phyloP scores from a whole-genome alignment of 2,888 invertebrate genomes.

The Pilophorus perplexus region DNA sequence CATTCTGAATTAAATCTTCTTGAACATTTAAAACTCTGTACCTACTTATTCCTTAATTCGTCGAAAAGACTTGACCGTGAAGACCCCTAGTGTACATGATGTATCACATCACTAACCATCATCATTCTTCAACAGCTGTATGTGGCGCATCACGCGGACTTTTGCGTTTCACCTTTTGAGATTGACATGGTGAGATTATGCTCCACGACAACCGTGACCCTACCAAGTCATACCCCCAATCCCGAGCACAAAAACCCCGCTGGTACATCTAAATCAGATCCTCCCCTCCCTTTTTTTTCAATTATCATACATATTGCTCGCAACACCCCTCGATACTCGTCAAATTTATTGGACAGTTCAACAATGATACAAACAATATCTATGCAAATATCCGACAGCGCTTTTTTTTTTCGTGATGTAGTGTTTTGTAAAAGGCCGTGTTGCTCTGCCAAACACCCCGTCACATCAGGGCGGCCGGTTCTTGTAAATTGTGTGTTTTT shows the following conservation, averaged over 20 bases:
- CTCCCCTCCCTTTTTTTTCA: slow-evolving; percentile 25
- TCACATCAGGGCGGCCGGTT: neutral
- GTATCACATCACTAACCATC: no score
- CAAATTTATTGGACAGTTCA: slow-evolving; percentile 42
- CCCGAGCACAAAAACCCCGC: slow-evolving; percentile 10
- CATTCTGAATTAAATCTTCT: no score
- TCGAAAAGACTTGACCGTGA: no score
- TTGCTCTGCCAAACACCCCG: slow-evolving; percentile 10
- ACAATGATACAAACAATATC: slow-evolving; percentile 39
- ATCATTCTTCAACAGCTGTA: no score
- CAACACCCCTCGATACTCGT: slow-evolving; percentile 42
- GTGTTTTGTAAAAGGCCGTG: slow-evolving; percentile 41
- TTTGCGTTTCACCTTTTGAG: no score
- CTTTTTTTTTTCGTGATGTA: slow-evolving; percentile 30
- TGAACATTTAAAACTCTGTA: no score
- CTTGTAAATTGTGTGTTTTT: slow-evolving; percentile 26
- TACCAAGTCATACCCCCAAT: slow-evolving; percentile 33
- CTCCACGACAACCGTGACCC: neutral
- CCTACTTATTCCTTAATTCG: no score
- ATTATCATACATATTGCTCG: slow-evolving; percentile 43
- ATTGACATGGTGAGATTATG: no score
- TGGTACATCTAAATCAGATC: slow-evolving; percentile 42
- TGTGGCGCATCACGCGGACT: no score
- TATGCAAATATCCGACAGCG: slow-evolving; percentile 30
- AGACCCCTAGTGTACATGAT: no score